Percentiles rank a stretch among this genome's conserved stretches.
These are phyloP conservation scores for Borostomias antarcticus DNA, from an alignment of 2,797 vertebrate genomes.

Conservation along the genomic window DNA sequence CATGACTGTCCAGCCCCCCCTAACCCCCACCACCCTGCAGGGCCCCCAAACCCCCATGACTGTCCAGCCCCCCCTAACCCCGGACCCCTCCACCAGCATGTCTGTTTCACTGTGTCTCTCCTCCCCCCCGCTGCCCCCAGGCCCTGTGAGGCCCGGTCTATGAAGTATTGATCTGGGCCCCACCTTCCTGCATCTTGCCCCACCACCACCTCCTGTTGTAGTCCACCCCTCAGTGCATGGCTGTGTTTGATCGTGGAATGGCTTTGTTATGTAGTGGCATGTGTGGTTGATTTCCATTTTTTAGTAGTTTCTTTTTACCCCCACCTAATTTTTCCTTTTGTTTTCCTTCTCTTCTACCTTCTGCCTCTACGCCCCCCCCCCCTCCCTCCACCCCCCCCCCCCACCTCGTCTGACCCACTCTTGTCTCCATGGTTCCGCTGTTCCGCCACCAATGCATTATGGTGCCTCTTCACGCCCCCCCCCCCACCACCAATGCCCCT, in stretches of 20 bases:
- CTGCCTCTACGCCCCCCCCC: slow-evolving; percentile 73
- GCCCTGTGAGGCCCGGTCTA: slow-evolving; percentile 5
- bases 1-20: slow-evolving; percentile 1
- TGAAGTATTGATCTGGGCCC: slow-evolving; percentile 33
- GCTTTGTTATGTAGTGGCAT: slow-evolving; percentile 83
- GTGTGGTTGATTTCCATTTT: slow-evolving; percentile 74
- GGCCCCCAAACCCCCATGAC: slow-evolving; percentile 8
- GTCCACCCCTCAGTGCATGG: slow-evolving; percentile 73
- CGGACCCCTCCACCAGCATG: slow-evolving; percentile 38
- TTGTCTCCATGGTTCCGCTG: slow-evolving; percentile 82
- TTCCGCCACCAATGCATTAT: slow-evolving; percentile 86
- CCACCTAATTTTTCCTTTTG: slow-evolving; percentile 85
- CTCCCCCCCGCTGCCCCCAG: slow-evolving; percentile 18
- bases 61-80: slow-evolving; percentile 12
- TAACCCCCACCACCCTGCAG: slow-evolving; percentile 43
- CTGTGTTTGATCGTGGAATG: slow-evolving; percentile 82
- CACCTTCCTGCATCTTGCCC: slow-evolving; percentile 27
- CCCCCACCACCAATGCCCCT: slow-evolving; percentile 69
- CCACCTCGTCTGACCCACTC: slow-evolving; percentile 23
- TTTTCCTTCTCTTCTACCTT: slow-evolving; percentile 72
- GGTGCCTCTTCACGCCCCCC: slow-evolving; percentile 77
- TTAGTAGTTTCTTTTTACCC: slow-evolving; percentile 70
- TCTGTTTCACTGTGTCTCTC: slow-evolving; percentile 22
- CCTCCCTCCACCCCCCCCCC: slow-evolving; percentile 52
- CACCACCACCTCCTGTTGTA: slow-evolving; percentile 38